phyloP scores from a whole-genome alignment of 2,113 vertebrate genomes.

The Rhombomys opimus region DNA sequence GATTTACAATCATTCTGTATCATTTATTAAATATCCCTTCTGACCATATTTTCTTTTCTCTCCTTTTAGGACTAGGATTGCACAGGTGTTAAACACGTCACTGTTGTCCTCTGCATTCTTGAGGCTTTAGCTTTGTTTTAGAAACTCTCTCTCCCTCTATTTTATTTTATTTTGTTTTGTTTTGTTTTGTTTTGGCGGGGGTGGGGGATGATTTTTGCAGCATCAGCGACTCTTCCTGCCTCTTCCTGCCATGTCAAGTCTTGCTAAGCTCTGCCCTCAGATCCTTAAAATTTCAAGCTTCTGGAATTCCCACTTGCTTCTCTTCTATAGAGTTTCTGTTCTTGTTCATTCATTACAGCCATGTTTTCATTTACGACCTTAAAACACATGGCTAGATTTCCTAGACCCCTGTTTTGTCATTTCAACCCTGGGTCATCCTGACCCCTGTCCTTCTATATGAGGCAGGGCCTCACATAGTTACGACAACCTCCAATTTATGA shows the following conservation, averaged over 20 bases:
- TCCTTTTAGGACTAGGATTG: not conserved
- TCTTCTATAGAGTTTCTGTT: not conserved
- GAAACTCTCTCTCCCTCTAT: not conserved
- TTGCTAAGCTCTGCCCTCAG: not conserved
- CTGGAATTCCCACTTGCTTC: not conserved
- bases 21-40: not conserved
- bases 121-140: not conserved
- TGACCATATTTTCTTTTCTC: not conserved
- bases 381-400: not conserved
- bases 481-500: not conserved
- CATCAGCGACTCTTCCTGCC: not conserved
- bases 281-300: not conserved
- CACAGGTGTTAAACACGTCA: not conserved
- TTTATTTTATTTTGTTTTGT: not conserved
- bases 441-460: not conserved
- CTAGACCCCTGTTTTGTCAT: not conserved
- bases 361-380: not conserved
- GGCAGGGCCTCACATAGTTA: not conserved
- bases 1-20: not conserved
- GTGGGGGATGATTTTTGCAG: too few relatives aligned
- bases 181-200: not conserved
- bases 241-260: not conserved
- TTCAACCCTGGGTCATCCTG: not conserved
- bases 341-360: not conserved
- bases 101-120: not conserved